Conservation (phyloP, 2,888 invertebrate genomes). For the Melieria omissa region DNA sequence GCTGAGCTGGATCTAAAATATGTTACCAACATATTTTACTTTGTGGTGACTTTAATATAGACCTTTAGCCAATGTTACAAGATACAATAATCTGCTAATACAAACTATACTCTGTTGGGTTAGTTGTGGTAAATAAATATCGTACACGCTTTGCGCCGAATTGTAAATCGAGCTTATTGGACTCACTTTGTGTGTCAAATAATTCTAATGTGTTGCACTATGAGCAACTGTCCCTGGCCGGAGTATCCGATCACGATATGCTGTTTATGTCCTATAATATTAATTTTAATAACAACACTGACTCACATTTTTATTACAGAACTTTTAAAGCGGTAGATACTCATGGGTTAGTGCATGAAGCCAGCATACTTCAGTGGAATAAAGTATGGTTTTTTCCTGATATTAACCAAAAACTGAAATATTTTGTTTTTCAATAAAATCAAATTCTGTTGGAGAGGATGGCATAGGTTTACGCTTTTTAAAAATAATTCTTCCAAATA, state of each 20-base stretch:
- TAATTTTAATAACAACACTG: conserved; percentile 1
- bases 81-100: not conserved
- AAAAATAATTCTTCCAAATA: too few species aligned
- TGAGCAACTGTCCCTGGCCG: conserved; percentile 8
- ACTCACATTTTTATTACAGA: not conserved
- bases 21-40: conserved; percentile 22
- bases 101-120: not conserved
- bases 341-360: not conserved
- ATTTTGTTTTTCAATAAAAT: not conserved
- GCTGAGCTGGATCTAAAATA: not conserved
- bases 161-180: conserved; percentile 17
- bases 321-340: not conserved
- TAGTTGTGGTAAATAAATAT: conserved; percentile 10
- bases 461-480: not conserved
- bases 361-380: not conserved
- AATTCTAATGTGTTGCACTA: conserved; percentile 11
- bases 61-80: not conserved
- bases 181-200: conserved; percentile 10
- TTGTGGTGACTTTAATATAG: conserved; percentile 17
- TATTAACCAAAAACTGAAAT: conserved; percentile 8
- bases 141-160: conserved; percentile 12
- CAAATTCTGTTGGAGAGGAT: not conserved
- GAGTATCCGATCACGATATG: conserved; percentile 22
- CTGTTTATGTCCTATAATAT: too few species aligned
- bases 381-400: conserved; percentile 12